Evolutionary conservation across 2,797 vertebrate genomes (phyloP).

Genomic region (Muscicapa striata): DNA sequence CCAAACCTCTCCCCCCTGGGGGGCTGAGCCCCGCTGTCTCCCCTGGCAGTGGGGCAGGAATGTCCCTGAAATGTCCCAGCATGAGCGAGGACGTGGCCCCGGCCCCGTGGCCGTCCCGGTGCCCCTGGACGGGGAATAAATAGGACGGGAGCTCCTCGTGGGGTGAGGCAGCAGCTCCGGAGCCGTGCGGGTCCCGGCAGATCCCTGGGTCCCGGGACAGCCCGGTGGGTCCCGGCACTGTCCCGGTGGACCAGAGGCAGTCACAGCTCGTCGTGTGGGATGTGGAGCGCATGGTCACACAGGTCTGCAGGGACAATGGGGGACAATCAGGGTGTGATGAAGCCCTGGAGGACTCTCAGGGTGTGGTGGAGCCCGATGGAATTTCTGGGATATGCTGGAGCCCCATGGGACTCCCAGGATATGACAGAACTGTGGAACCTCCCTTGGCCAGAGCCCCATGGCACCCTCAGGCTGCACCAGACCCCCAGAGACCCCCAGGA

Average conservation of each 20-base stretch:
- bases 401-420: background rate
- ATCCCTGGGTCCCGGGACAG: fast-evolving
- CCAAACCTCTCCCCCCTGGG: fast-evolving
- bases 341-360: background rate
- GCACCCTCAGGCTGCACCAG: background rate
- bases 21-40: background rate
- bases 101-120: background rate
- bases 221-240: background rate
- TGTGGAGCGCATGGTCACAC: slow-evolving; percentile 91
- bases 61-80: background rate
- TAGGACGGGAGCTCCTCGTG: background rate
- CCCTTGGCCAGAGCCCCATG: fast-evolving
- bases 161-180: fast-evolving
- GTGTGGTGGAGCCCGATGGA: fast-evolving
- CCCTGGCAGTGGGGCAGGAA: background rate
- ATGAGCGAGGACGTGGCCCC: fast-evolving
- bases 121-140: background rate
- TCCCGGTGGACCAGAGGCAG: background rate
- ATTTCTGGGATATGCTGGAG: background rate
- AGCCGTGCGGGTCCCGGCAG: fast-evolving
- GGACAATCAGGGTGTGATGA: fast-evolving
- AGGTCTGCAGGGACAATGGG: slow-evolving; percentile 82
- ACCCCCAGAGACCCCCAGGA: background rate
- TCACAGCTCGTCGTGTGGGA: slow-evolving; percentile 93
- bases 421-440: background rate